Evolutionary conservation across 2,113 vertebrate genomes (phyloP), one percentile per base, ranked within the genome.

Genomic region (Corythornis cristatus): DNA sequence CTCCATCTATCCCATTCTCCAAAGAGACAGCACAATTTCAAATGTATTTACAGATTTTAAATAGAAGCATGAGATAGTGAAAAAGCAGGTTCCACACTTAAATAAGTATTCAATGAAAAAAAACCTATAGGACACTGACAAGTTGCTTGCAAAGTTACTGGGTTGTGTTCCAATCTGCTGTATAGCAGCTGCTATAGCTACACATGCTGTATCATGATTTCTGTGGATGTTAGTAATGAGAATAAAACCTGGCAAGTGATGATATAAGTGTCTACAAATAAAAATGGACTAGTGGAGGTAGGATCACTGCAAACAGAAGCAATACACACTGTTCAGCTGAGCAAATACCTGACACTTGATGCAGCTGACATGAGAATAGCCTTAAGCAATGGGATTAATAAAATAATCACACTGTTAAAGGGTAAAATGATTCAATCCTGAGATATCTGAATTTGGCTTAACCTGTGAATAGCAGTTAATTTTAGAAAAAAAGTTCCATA

Each of bases 311-410:
- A 79, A 92, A 83, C 73, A 91, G 78, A 89, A 87, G 54, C 25
- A 18, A 88, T 66, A 46, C 12, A 71, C 23, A 6, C 57, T 62
- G 40, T 10, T 90, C 97, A 97, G 94, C 97, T 97, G 97, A 97
- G 94, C 91, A 97, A 97, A 98, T 80, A 95, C 17, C 68, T 81
- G 37, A 84, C 45, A 17, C 1, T 13, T 74, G 82, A 83, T 40
- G 7, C 40, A 77, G 45, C n/a, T 88, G 86, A 93, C 93, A 81
- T 1, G 2, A 64, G 79, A 84, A 51, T 35, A 56, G 78, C 78
- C 46, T 29, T 93, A 88, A 96, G 72, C 66, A 90, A 56, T 61
- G 81, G 77, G 64, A 93, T 89, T 93, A 88, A 93, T 78, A 94
- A 33, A 5, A 60, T 53, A 72, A 93, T 65, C 31, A 35, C 75